Evolutionary conservation across 2,888 invertebrate species (phyloP).

Genomic region (Cantharis lateralis): DNA sequence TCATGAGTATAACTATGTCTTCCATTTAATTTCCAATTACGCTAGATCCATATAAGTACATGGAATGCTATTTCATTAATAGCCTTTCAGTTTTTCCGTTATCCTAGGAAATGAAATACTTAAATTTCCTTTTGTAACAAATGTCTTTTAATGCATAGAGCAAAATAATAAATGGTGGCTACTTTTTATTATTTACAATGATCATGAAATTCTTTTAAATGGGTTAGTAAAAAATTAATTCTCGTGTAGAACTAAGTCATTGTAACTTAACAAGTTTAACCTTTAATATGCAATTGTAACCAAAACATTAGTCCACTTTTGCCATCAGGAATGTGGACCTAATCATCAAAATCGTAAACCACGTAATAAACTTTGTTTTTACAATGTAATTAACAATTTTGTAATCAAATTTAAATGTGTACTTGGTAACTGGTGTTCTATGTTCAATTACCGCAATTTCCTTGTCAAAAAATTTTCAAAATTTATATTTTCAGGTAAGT

Average conservation of each 20-base stretch:
- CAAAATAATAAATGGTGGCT: constrained; percentile 16
- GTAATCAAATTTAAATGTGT: background rate
- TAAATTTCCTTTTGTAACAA: constrained; percentile 23
- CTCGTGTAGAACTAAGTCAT: background rate
- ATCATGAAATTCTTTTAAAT: background rate
- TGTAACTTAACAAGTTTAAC: background rate
- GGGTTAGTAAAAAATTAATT: background rate
- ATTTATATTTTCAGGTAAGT: background rate
- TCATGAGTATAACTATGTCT: constrained; percentile 11
- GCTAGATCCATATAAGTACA: constrained; percentile 20
- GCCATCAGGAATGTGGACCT: background rate
- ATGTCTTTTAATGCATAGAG: constrained; percentile 6
- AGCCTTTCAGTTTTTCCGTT: constrained; percentile 27
- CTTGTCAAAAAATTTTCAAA: background rate
- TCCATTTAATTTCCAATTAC: constrained; percentile 31
- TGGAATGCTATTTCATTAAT: constrained; percentile 26
- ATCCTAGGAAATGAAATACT: constrained; percentile 23
- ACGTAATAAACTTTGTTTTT: background rate
- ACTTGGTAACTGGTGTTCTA: background rate
- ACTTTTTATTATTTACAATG: background rate
- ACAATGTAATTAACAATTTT: background rate
- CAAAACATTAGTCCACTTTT: background rate
- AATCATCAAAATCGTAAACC: background rate
- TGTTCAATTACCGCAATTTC: background rate
- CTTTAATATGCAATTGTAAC: background rate